Conservation (phyloP, 92 coral and sea anemone genomes). For the Epizoanthus stellaris region DNA sequence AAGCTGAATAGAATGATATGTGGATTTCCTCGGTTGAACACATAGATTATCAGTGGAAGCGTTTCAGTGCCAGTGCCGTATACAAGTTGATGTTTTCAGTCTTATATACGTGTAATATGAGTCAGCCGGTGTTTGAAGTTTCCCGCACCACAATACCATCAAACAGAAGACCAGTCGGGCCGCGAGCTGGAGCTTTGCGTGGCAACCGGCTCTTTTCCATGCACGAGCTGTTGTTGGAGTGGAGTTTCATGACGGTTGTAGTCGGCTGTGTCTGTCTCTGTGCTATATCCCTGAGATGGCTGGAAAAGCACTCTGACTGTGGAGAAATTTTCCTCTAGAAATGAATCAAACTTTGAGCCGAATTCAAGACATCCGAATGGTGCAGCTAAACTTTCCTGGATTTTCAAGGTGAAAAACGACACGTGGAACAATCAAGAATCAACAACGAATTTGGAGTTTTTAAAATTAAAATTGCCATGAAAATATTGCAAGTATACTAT, state of each 20-base stretch:
- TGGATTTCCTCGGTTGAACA: neutral
- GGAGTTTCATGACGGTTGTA: slow-evolving; percentile 1
- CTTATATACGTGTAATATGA: neutral
- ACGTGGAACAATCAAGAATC: neutral
- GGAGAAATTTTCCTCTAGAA: neutral
- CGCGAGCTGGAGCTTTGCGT: neutral
- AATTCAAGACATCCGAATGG: too few species aligned
- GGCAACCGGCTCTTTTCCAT: neutral
- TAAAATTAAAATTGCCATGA: too few species aligned
- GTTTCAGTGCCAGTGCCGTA: neutral
- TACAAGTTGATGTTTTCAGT: neutral
- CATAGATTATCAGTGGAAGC: too few species aligned
- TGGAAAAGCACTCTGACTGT: neutral
- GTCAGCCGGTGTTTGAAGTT: neutral
- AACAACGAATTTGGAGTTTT: too few species aligned
- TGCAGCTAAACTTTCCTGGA: too few species aligned
- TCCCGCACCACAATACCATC: neutral
- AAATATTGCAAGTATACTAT: too few species aligned
- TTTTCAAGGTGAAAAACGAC: neutral
- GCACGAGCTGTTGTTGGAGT: slow-evolving; percentile 13
- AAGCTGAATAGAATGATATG: neutral
- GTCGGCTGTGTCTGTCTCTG: neutral
- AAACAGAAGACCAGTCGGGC: neutral
- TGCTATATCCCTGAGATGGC: neutral
- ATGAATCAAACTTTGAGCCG: neutral